Conservation (phyloP, 1,140 invertebrate species). For the Cyclina sinensis region DNA sequence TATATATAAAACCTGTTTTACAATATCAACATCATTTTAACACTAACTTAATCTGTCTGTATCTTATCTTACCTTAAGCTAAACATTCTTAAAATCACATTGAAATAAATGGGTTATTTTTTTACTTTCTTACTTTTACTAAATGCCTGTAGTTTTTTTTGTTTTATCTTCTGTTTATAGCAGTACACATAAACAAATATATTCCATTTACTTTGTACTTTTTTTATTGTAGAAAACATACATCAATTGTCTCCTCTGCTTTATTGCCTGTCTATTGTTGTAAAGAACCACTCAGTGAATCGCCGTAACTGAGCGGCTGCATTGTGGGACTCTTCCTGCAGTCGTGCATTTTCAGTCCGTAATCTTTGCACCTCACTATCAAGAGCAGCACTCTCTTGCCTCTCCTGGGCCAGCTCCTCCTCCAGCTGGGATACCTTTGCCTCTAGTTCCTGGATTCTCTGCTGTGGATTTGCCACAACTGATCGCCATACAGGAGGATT, state of each 20-base stretch:
- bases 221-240: conserved; percentile 94
- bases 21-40: too few relatives aligned
- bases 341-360: conserved; percentile 93
- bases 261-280: conserved; percentile 92
- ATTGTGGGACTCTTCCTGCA: conserved; percentile 95
- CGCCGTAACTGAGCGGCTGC: conserved; percentile 95
- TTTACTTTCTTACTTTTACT: too few relatives aligned
- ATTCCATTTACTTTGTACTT: conserved; percentile 84
- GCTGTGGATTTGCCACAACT: conserved; percentile 89
- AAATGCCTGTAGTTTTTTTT: too few relatives aligned
- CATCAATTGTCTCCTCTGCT: too few relatives aligned
- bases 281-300: conserved; percentile 97
- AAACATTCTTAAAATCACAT: too few relatives aligned
- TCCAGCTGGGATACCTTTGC: conserved; percentile 80
- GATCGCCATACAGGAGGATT: conserved; percentile 88
- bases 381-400: conserved; percentile 79
- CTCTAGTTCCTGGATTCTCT: conserved; percentile 88
- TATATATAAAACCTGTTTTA: too few relatives aligned
- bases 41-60: too few relatives aligned
- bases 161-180: too few relatives aligned
- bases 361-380: conserved; percentile 90
- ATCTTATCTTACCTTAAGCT: too few relatives aligned
- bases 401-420: conserved; percentile 79
- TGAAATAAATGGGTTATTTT: too few relatives aligned
- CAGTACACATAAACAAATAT: too few relatives aligned